Evolutionary conservation across 1,140 invertebrate species (phyloP), one percentile per base, ranked within the genome.

Genomic region (Drosophila micromelanica): DNA sequence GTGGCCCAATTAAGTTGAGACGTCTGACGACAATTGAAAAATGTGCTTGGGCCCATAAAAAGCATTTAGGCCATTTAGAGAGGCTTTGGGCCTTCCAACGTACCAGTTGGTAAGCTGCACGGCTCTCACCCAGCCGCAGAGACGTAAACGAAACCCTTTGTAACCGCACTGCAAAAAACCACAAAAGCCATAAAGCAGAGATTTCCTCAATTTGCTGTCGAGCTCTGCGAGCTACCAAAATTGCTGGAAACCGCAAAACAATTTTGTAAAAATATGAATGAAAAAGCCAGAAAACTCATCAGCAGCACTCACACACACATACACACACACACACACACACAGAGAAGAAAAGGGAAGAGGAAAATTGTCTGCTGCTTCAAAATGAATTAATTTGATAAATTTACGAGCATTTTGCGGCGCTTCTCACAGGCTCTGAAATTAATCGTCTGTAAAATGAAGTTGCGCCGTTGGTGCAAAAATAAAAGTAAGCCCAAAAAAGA

Each of bases 1-100:
- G 71, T 80, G 82, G 57, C 60, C 81, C 81, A 86, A 86, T 86
- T 86, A 86, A 86, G 80, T 59, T 74, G 65, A 74, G 73, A 60
- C 78, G 62, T 43, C 54, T 23, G 68, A 72, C 76, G 74, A 86
- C 81, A 87, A 86, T 81, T 87, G 82, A 77, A 63, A 73, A 80
- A 59, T 77, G 64, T 60, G 59, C 75, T 67, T 68, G 48, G 69
- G 71, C 81, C 70, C 70, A 73, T 74, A 78, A 80, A 85, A 76
- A 86, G 70, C 81, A 86, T 86, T 85, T 85, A 85, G 74, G 62
- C 60, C 71, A 68, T 68, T 63, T 71, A 63, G 51, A 69, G 54
- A 51, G 59, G 23, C 62, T 43, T 48, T 13, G 37, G 54, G 35
- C n/a, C 12, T 30, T 32, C 13, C 54, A 35, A 9, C 11, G 11